These are phyloP conservation scores for Eudemis profundana DNA, from an alignment of 2,888 invertebrate species.

Conservation along the genomic window DNA sequence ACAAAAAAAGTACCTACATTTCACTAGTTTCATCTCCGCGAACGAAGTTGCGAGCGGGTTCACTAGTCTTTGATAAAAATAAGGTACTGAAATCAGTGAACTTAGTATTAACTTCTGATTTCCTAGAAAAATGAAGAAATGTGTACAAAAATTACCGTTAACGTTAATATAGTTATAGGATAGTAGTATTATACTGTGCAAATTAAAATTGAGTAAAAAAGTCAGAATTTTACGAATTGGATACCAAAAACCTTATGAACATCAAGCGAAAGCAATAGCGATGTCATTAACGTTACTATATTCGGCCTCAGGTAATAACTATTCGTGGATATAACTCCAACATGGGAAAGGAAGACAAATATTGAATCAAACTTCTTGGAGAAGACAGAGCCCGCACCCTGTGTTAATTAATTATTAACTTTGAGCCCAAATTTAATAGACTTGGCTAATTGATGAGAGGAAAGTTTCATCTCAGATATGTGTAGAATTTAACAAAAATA, in stretches of 20 bases:
- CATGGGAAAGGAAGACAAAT: slow-evolving; percentile 73
- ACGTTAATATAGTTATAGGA: too few relatives aligned
- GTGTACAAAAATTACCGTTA: too few relatives aligned
- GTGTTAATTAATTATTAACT: slow-evolving; percentile 63
- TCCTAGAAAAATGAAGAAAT: too few relatives aligned
- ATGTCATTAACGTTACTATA: slow-evolving; percentile 5
- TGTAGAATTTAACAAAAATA: neutral
- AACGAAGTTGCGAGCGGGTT: too few relatives aligned
- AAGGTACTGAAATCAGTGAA: too few relatives aligned
- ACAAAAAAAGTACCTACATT: too few relatives aligned
- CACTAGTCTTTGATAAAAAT: too few relatives aligned
- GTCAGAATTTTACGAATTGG: too few relatives aligned
- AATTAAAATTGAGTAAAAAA: too few relatives aligned
- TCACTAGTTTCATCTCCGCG: too few relatives aligned
- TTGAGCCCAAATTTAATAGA: slow-evolving; percentile 58
- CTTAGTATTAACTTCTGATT: too few relatives aligned
- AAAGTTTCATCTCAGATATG: neutral
- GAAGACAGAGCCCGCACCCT: slow-evolving; percentile 61
- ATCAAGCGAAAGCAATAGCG: slow-evolving; percentile 13
- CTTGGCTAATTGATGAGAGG: slow-evolving; percentile 29
- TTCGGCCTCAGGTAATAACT: slow-evolving; percentile 38
- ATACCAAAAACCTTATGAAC: neutral
- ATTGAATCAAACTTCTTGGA: slow-evolving; percentile 68
- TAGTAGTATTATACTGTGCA: too few relatives aligned
- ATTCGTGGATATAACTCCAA: slow-evolving; percentile 49